Evolutionary conservation across 2,113 vertebrate species (phyloP), one percentile per base, ranked within the genome.

Genomic region (Nannobrachium achirus): DNA sequence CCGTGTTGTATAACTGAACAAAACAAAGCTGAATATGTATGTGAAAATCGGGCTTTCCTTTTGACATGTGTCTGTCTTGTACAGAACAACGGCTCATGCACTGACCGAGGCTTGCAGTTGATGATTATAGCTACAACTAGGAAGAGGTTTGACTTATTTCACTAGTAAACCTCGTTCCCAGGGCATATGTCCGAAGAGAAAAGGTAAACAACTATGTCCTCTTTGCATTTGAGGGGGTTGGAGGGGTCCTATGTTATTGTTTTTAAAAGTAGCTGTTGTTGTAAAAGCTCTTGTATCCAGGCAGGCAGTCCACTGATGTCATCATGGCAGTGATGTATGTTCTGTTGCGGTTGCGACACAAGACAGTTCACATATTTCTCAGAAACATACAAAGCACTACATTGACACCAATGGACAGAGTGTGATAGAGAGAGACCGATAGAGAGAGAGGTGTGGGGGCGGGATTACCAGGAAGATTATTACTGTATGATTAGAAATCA

Each of bases 381-480:
- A 50, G 18, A 65, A 25, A 69, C 46, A 18, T 46, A 75, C 66
- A 80, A 74, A 71, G 49, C n/a, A 6, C 0, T 4, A 19, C 16
- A 75, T 44, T 75, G 57, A 75, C 1, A 49, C 40, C 1, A 10
- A 13, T 33, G 50, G 9, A 73, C 25, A 52, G 8, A 61, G 14
- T 64, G 46, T 8, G 46, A 48, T 0, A 63, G n/a, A 38, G 14
- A 50, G 40, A 56, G 25, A 40, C 40, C 14, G 10, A 8, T 10
- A 44, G 6, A 66, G 33, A 53, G 41, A 18, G 14, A 15, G 42
- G 53, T 33, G 10, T 6, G 18, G 41, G 18, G 65, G 39, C 38
- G 25, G 16, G 1, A 15, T 16, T 70, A 81, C 66, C 73, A 86
- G 80, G 85, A 85, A 89, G 72, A n/a, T 50, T n/a, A 39, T 66